A percentile compares a stretch with the other conserved stretches of the same genome.
phyloP scores from a whole-genome alignment of 2,797 vertebrate genomes.

The Lophius americanus region DNA sequence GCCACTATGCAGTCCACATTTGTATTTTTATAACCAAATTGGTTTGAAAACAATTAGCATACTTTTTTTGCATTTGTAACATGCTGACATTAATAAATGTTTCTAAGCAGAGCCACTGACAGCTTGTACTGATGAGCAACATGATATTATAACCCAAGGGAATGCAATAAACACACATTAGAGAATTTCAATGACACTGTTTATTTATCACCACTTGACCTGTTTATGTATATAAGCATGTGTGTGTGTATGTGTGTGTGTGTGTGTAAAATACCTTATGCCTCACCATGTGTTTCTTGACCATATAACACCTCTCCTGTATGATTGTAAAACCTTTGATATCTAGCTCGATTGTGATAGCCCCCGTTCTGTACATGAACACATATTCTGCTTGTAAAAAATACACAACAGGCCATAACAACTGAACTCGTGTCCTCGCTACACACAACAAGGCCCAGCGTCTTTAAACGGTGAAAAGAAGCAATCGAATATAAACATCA shows the following conservation, averaged over 20 bases:
- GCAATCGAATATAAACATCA: constrained; percentile 70
- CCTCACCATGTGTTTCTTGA: constrained; percentile 26
- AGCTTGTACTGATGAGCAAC: constrained; percentile 5
- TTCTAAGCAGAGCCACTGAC: too few relatives aligned
- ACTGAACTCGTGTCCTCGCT: constrained; percentile 69
- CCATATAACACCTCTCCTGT: constrained; percentile 34
- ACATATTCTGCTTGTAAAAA: constrained; percentile 73
- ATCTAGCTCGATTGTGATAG: constrained; percentile 67
- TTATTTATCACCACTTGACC: constrained; percentile 80
- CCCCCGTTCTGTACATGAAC: constrained; percentile 77
- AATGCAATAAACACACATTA: constrained; percentile 65
- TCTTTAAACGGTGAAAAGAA: constrained; percentile 71
- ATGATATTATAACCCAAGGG: constrained; percentile 33
- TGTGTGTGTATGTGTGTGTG: constrained; percentile 29
- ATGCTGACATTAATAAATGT: too few relatives aligned
- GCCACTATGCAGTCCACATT: not conserved
- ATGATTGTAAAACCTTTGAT: constrained; percentile 69
- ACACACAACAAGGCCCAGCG: constrained; percentile 74
- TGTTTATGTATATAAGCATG: constrained; percentile 38
- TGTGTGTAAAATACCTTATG: constrained; percentile 7
- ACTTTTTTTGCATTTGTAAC: too few relatives aligned
- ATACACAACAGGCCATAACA: constrained; percentile 76
- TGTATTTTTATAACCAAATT: not conserved
- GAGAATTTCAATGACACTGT: constrained; percentile 74
- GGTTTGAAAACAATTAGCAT: too few relatives aligned